Evolutionary conservation across 2,888 invertebrate genomes (phyloP), one percentile per base, ranked within the genome.

Genomic region (Fragum whitleyi): DNA sequence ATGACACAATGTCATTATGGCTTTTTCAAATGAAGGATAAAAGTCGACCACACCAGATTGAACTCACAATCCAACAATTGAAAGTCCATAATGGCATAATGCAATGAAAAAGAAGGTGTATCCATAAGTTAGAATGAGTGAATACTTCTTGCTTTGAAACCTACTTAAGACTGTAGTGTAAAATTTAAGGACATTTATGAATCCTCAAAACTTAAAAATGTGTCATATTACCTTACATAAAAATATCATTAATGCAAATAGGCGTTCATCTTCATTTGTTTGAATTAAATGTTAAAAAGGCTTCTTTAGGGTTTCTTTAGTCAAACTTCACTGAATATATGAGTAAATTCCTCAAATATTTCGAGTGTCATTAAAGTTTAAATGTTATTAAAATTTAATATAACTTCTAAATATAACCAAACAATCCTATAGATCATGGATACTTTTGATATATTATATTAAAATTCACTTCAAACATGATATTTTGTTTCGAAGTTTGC

Each of bases 191-290:
- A 47, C 47, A 39, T 19, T 47, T 3, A 47, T 19, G 47, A 47
- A 47, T 47, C 47, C 47, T 14, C 14, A 3, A 5, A 47, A 47
- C 7, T 47, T 47, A 9, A 61, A 61, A 7, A 1, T 65, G 65
- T 39, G 9, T 65, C 42, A n/a, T 42, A 65, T 65, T 65, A 42
- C 65, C 16, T 42, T 42, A 23, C 39, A 42, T 42, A 42, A 39
- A 42, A 65, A 65, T 36, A 65, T 39, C 21, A 14, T 19, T 65
- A 36, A 65, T 65, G 65, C 65, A 65, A 65, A 65, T 65, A 42
- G 65, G 32, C 2, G 61, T 61, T 32, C 23, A 2, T n/a, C 57
- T 26, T 57, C 47, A 47, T 47, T 47, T 47, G 47, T 47, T 14
- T 14, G 47, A 47, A 19, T 47, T 47, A 19, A 47, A 47, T 47